Conservation (phyloP, 1,140 invertebrate genomes). For the Magallana angulata region DNA sequence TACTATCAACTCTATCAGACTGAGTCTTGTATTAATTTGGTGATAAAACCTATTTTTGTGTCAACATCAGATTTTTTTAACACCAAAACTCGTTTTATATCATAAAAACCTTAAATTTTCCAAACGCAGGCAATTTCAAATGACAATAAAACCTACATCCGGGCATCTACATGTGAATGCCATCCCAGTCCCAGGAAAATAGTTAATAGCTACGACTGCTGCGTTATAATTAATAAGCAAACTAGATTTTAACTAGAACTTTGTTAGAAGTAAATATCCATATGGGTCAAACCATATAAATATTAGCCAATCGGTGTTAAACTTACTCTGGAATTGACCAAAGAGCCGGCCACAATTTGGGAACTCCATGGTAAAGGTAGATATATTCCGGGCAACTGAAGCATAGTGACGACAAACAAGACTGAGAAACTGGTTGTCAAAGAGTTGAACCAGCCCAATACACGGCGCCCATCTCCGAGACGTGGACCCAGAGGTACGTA, state of each 20-base stretch:
- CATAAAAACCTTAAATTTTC: no score
- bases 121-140: no score
- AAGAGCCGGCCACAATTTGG: not conserved
- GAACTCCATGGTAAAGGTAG: slow-evolving; percentile 24
- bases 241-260: no score
- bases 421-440: slow-evolving; percentile 9
- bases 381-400: slow-evolving; percentile 25
- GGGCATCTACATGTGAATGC: no score
- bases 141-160: no score
- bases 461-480: not conserved
- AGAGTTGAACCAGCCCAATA: not conserved
- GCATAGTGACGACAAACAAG: slow-evolving; percentile 11
- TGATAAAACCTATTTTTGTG: not conserved
- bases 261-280: no score
- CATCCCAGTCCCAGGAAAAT: no score
- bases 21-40: not conserved
- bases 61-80: not conserved
- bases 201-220: no score
- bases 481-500: not conserved
- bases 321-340: slow-evolving; percentile 26
- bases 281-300: no score
- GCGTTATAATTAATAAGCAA: no score
- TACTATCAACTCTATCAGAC: not conserved
- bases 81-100: not conserved
- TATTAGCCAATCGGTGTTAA: no score